Evolutionary conservation across 2,888 invertebrate species (phyloP).

Genomic region (Apocheima hispidaria): DNA sequence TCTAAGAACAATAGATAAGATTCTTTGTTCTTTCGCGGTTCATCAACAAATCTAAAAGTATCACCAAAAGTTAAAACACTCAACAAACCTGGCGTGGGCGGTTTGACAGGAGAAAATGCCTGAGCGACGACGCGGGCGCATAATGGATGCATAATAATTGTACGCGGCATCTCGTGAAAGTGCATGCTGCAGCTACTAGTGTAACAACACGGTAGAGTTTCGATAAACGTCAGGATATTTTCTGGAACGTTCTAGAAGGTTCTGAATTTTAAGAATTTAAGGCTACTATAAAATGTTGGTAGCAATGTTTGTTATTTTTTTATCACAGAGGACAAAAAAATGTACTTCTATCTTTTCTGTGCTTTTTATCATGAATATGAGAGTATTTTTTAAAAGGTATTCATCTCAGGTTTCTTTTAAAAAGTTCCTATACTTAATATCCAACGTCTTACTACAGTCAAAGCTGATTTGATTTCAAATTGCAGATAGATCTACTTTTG

Average conservation of each 20-base stretch:
- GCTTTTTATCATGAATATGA: no score
- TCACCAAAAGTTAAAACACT: slow-evolving; percentile 39
- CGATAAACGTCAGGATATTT: not conserved
- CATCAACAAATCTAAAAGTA: slow-evolving; percentile 19
- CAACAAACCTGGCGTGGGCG: slow-evolving; percentile 65
- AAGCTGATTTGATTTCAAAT: not conserved
- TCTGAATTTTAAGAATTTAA: not conserved
- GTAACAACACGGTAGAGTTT: slow-evolving; percentile 3
- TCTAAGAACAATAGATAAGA: not conserved
- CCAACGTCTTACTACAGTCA: no score
- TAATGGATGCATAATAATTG: slow-evolving; percentile 79
- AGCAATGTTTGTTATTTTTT: no score
- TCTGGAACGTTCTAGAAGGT: not conserved
- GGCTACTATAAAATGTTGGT: not conserved
- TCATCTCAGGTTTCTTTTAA: no score
- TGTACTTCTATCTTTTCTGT: no score
- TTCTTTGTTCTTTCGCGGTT: slow-evolving; percentile 2
- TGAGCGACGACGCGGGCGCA: slow-evolving; percentile 62
- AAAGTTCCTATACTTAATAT: no score
- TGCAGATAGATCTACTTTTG: not conserved
- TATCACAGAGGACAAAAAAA: no score
- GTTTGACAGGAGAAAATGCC: slow-evolving; percentile 68
- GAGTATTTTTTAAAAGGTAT: no score
- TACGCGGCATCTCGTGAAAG: slow-evolving; percentile 81
- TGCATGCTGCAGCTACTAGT: slow-evolving; percentile 61